These are phyloP conservation scores for Macrotus californicus DNA, from an alignment of 2,113 vertebrate species.

Conservation along the genomic window DNA sequence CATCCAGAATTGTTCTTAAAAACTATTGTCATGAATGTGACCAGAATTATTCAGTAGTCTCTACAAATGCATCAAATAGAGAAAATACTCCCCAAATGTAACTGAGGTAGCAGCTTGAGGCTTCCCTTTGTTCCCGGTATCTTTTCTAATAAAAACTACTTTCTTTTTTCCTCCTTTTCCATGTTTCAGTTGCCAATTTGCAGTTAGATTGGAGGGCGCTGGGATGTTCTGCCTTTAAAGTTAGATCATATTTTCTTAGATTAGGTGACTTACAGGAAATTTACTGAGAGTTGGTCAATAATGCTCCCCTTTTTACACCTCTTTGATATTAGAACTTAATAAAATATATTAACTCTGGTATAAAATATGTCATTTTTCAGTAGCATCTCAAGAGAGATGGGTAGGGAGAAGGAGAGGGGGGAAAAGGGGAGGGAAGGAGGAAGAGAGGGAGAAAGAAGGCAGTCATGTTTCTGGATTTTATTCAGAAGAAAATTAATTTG, in stretches of 20 bases:
- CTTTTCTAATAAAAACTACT: background rate
- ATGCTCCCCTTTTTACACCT: background rate
- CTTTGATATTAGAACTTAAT: constrained; percentile 19
- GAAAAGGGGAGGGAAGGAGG: background rate
- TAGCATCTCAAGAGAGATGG: background rate
- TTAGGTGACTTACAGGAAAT: background rate
- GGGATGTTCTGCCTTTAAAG: background rate
- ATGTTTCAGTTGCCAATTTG: background rate
- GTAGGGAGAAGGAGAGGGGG: background rate
- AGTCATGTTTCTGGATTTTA: constrained; percentile 12
- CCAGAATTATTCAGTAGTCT: background rate
- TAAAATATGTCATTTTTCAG: constrained; percentile 29
- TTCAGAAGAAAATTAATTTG: constrained; percentile 40
- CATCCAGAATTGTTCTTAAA: background rate
- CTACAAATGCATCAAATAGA: background rate
- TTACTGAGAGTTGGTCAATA: background rate
- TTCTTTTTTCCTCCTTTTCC: background rate
- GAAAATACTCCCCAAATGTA: background rate
- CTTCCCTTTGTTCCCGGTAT: background rate
- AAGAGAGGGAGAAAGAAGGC: background rate
- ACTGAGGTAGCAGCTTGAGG: background rate
- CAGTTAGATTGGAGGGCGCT: background rate
- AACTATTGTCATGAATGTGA: background rate
- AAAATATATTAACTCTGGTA: background rate
- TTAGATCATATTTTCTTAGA: constrained; percentile 18